A percentile compares a stretch with the other conserved stretches of the same genome.
phyloP scores from a whole-genome alignment of 35 echinoderm and acorn worm genomes.

The Lytechinus pictus region DNA sequence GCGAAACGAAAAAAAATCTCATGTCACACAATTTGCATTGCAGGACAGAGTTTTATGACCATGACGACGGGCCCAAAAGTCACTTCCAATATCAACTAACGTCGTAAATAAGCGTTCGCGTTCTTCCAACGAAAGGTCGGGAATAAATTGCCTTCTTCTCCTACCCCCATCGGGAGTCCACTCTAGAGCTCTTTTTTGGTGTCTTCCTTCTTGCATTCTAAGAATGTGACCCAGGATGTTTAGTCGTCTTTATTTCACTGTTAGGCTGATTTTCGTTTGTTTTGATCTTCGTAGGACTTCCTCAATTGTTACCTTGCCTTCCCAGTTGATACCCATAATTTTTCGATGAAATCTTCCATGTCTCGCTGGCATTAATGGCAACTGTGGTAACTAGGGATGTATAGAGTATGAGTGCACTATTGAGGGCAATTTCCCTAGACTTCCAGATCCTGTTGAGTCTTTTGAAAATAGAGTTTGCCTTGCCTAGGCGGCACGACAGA shows the following conservation, averaged over 20 bases:
- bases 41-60: no score
- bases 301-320: neutral
- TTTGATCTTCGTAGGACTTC: neutral
- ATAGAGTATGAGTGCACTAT: neutral
- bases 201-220: conserved; percentile 36
- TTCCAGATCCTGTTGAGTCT: neutral
- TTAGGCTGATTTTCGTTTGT: conserved; percentile 4
- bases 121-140: no score
- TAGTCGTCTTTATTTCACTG: conserved; percentile 19
- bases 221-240: conserved; percentile 6
- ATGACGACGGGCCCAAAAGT: no score
- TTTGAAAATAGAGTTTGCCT: neutral
- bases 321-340: neutral
- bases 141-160: neutral
- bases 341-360: neutral
- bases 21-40: no score
- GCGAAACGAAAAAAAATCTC: no score
- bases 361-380: neutral
- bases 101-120: no score
- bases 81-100: no score
- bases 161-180: neutral
- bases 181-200: neutral
- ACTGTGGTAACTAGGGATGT: neutral
- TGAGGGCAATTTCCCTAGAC: neutral
- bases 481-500: neutral